These are phyloP conservation scores for Neosalanx taihuensis DNA, from an alignment of 2,797 vertebrate species.

Conservation along the genomic window DNA sequence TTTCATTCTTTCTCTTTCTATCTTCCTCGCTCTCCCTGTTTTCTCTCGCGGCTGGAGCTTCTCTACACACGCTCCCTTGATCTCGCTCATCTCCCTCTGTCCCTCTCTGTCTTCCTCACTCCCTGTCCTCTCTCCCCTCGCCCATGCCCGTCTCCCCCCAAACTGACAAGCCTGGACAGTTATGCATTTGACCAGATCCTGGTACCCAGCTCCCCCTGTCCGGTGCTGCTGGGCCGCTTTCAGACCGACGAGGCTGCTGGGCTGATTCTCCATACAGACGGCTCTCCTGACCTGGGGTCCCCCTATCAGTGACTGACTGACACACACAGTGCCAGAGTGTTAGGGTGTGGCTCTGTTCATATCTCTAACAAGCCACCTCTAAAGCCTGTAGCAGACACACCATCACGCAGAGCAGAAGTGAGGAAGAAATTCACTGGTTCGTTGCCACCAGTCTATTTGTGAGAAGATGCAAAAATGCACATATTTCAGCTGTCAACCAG, in stretches of 20 bases:
- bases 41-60: not conserved
- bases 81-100: conserved; percentile 6
- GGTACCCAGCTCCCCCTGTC: too few relatives aligned
- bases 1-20: not conserved
- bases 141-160: not conserved
- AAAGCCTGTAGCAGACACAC: not conserved
- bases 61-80: not conserved
- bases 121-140: not conserved
- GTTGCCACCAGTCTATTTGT: not conserved
- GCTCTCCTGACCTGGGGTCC: not conserved
- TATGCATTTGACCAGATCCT: too few relatives aligned
- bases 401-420: not conserved
- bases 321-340: not conserved
- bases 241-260: too few relatives aligned
- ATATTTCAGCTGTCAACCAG: too few relatives aligned
- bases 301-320: conserved; percentile 1
- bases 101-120: conserved; percentile 4
- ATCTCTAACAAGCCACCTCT: too few relatives aligned
- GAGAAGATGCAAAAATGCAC: too few relatives aligned
- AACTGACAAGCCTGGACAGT: not conserved
- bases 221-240: too few relatives aligned
- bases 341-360: too few relatives aligned
- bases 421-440: not conserved
- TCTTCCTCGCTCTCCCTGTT: not conserved
- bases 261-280: too few relatives aligned